Base-by-base conservation (phyloP, 2,888 invertebrate species). In the Agrochola lychnidis region DNA sequence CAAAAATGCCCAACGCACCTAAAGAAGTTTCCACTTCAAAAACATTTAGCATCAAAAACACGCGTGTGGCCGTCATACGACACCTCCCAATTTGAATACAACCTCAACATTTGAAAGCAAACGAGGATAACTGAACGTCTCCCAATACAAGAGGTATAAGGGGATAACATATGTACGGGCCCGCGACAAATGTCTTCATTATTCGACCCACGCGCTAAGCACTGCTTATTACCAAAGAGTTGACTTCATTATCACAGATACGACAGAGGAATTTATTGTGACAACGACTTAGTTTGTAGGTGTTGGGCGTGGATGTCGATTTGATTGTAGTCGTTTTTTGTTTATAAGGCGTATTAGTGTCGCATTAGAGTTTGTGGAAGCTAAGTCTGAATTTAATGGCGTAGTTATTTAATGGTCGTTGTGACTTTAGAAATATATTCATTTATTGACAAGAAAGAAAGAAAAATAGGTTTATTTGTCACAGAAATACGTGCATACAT, bases 131-230 rank as follows among this genome's bases (percentile, higher is more conserved):
- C 51, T 63, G 36, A 25, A 78, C 51, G 36, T 67, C 71, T 69
- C 48, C 73, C 45, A 48, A 74, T 70, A 85, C 78, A 72, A 85
- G 42, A 77, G 48, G 68, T 62, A 63, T 81, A 86, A 83, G 82
- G 87, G 88, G 89, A 90, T 91, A 91, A 92, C 91, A 87, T 85
- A 89, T 89, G 87, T 84, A 86, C 71, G 84, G 85, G 89, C 81
- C 74, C 81, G 90, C 92, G 93, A 94, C 93, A 93, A 94, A 94
- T 93, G 93, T 94, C 94, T 95, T 95, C 90, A 94, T 95, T 94
- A 94, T 94, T 92, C 95, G 88, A 82, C 94, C 95, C 93, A 95
- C 95, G 93, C 92, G 85, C 87, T 85, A 85, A 82, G 84, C 88
- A 72, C 79, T 79, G 87, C 82, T 88, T 89, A 85, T 85, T 85